Evolutionary conservation across 2,113 vertebrate species (phyloP), one percentile per base, ranked within the genome.

Genomic region (Progne subis): DNA sequence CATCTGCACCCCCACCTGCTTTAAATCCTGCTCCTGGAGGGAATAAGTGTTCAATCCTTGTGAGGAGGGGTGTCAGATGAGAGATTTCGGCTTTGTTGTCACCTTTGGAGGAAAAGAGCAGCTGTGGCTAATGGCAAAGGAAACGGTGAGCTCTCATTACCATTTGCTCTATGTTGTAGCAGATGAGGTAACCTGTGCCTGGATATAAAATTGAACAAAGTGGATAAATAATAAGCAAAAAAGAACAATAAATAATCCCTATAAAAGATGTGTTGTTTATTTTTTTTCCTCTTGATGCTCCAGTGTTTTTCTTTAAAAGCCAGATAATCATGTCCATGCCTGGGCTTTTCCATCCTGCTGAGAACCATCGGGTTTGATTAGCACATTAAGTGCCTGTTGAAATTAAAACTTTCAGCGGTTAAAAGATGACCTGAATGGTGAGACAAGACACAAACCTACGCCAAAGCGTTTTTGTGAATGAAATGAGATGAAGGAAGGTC

Each of bases 361-460:
- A 72, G 92, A 96, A n/a, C 24, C 29, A 85, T 80, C 6, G 4
- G 60, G 32, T 92, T 86, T 93, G 86, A 94, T 95, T 96, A 96
- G 88, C 49, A 55, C 72, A 67, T 93, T 92, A 88, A 96, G 44
- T 74, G 57, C 68, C 71, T 72, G 71, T 88, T 91, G 83, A 91
- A 95, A 88, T 68, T 57, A 88, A 94, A 90, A 93, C 88, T 71
- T 68, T 39, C 68, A 68, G 53, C 81, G 70, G 44, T 68, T 95
- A 49, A 72, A 92, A 94, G 60, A 93, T 88, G 60, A 86, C 71
- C 81, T 88, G 61, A 76, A 71, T 44, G 41, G 70, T 79, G 67
- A 91, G 78, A 77, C 17, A 77, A 78, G 63, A 65, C 17, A 59
- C 32, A 81, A 90, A 77, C 10, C 47, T 77, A 61, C 19, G 15